Conservation (phyloP, 2,113 vertebrate genomes). For the Tichodroma muraria region DNA sequence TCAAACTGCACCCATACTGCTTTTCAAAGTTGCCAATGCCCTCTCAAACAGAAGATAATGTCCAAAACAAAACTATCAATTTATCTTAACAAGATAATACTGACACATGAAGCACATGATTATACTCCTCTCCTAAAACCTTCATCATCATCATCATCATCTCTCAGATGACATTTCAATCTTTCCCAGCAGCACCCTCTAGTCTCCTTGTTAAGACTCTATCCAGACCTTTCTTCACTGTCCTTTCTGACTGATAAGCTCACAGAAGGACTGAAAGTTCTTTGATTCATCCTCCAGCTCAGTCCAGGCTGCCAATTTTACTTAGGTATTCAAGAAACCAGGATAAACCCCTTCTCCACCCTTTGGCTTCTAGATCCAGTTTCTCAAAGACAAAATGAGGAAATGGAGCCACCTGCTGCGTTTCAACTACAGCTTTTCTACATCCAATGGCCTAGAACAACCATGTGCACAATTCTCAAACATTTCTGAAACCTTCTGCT, state of each 20-base stretch:
- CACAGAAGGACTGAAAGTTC: not conserved
- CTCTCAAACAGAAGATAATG: not conserved
- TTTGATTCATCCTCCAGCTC: not conserved
- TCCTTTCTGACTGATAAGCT: not conserved
- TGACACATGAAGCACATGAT: not conserved
- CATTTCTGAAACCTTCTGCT: not conserved
- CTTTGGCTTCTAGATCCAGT: not conserved
- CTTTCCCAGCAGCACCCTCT: not conserved
- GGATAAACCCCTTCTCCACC: not conserved
- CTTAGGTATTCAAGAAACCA: not conserved
- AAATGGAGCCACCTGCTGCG: slow-evolving; percentile 11
- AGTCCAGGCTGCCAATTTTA: not conserved
- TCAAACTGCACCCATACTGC: not conserved
- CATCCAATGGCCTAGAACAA: not conserved
- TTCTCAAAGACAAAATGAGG: not conserved
- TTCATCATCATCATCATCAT: not conserved
- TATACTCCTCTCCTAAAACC: not conserved
- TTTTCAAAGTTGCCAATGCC: not conserved
- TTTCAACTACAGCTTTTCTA: not conserved
- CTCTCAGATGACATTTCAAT: not conserved
- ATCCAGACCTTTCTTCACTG: not conserved
- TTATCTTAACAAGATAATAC: not conserved
- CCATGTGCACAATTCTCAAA: not conserved
- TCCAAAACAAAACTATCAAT: not conserved
- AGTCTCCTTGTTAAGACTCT: not conserved